A percentile compares a stretch with the other conserved stretches of the same genome.
Evolutionary conservation across 35 echinoderm and acorn worm genomes (phyloP).

Genomic region (Holothuria glaberrima): DNA sequence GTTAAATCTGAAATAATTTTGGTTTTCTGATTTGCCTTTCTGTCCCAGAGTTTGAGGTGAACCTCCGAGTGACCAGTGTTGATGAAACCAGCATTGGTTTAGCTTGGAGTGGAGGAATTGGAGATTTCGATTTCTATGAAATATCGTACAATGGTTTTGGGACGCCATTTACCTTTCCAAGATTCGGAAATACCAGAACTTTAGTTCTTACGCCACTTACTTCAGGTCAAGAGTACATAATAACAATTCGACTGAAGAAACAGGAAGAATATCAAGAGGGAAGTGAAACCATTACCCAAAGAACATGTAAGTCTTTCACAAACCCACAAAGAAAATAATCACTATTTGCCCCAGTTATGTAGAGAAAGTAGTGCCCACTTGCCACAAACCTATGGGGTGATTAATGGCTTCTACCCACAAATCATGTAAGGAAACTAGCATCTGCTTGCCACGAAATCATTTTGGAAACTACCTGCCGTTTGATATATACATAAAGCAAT

Average conservation of each 20-base stretch:
- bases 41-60: slow-evolving; percentile 17
- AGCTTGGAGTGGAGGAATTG: slow-evolving; percentile 64
- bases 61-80: background rate
- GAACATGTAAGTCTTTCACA: slow-evolving; percentile 63
- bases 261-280: slow-evolving; percentile 51
- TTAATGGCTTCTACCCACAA: too few relatives aligned
- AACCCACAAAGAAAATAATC: background rate
- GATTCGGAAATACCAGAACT: background rate
- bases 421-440: too few relatives aligned
- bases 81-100: slow-evolving; percentile 55
- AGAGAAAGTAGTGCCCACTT: background rate
- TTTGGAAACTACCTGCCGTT: too few relatives aligned
- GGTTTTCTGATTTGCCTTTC: background rate
- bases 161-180: slow-evolving; percentile 50
- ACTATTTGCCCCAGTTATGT: too few relatives aligned
- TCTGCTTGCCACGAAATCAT: too few relatives aligned
- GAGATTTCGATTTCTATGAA: slow-evolving; percentile 85
- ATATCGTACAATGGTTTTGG: slow-evolving; percentile 58
- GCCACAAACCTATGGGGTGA: background rate
- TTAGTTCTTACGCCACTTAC: slow-evolving; percentile 57
- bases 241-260: slow-evolving; percentile 67
- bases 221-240: slow-evolving; percentile 74
- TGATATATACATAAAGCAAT: too few relatives aligned
- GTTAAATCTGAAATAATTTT: too few relatives aligned
- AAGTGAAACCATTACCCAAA: slow-evolving; percentile 29